Base-by-base conservation (phyloP, 1,140 invertebrate genomes). In the Atta colombica region DNA sequence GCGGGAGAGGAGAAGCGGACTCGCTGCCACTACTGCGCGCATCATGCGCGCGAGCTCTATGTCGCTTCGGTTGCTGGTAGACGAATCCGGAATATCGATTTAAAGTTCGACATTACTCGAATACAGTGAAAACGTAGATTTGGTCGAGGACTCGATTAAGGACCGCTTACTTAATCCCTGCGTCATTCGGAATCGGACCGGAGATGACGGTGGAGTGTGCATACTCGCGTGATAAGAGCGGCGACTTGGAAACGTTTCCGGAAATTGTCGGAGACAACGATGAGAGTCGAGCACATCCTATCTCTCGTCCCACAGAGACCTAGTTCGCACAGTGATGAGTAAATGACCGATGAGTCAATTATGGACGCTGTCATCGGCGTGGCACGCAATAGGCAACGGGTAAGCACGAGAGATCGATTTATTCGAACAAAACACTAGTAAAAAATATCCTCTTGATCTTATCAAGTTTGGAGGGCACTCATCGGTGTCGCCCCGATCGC, bases 61-160 rank as follows among this genome's bases (percentile, higher is more conserved):
- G 55, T 71, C 58, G 75, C 49, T 87, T 81, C 60, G 66, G 39
- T 58, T 18, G 77, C 18, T 4, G 25, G 21, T 53, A 74, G 77
- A 90, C 65, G 81, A 88, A 90, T 90, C 77, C 45, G 77, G 61
- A 82, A 91, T 91, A 91, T 91, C 90, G 87, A 91, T 91, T 91
- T 91, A 89, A 91, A 91, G 87, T 91, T 91, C 58, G 77, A 72
- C 77, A 77, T 77, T 77, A 86, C 75, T 89, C 87, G 82, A 63
- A 71, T 77, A 78, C 3, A 18, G 35, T 21, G 65, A 68, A 39
- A 68, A 68, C 65, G 65, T 45, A 14, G 39, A 1, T 68, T 82
- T 82, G 61, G 66, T 51, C 82, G 77, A 63, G 65, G 77, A 89
- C 63, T 82, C 84, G 88, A 89, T 89, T 89, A 87, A 63, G 35